phyloP scores from a whole-genome alignment of 2,113 vertebrate species.

The Xiphophorus couchianus region DNA sequence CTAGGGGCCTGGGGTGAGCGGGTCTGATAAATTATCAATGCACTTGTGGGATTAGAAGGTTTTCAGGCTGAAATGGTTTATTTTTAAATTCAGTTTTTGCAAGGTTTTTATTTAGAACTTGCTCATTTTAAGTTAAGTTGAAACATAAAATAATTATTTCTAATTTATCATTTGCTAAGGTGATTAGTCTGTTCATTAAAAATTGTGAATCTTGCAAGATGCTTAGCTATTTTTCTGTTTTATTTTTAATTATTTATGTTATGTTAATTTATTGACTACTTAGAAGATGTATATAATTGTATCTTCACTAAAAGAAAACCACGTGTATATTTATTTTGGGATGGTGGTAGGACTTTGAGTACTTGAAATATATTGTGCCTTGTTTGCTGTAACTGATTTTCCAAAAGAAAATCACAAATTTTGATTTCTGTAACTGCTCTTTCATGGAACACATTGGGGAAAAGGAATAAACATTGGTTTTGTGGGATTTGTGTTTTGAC shows the following conservation, averaged over 20 bases:
- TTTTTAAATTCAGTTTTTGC: background rate
- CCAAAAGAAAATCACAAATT: background rate
- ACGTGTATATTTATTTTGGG: slow-evolving; percentile 14
- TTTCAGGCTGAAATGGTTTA: too few relatives aligned
- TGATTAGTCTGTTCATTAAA: background rate
- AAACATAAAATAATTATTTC: background rate
- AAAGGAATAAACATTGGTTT: background rate
- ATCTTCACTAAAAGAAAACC: background rate
- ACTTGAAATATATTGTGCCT: slow-evolving; percentile 55
- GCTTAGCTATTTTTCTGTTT: background rate
- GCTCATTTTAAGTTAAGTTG: background rate
- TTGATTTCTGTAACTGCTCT: background rate
- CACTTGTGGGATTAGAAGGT: background rate
- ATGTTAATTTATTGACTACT: slow-evolving; percentile 18
- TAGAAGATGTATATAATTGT: background rate
- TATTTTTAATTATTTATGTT: slow-evolving; percentile 1
- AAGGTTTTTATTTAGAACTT: background rate
- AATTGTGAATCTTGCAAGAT: background rate
- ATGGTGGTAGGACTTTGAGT: slow-evolving; percentile 2
- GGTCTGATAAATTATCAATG: slow-evolving; percentile 29
- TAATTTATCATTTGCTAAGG: background rate
- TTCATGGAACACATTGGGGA: background rate
- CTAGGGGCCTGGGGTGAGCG: too few relatives aligned
- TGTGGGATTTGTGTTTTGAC: background rate
- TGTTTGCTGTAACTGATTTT: background rate